Conservation (phyloP, 2,113 vertebrate genomes). For the Actenoides hombroni region DNA sequence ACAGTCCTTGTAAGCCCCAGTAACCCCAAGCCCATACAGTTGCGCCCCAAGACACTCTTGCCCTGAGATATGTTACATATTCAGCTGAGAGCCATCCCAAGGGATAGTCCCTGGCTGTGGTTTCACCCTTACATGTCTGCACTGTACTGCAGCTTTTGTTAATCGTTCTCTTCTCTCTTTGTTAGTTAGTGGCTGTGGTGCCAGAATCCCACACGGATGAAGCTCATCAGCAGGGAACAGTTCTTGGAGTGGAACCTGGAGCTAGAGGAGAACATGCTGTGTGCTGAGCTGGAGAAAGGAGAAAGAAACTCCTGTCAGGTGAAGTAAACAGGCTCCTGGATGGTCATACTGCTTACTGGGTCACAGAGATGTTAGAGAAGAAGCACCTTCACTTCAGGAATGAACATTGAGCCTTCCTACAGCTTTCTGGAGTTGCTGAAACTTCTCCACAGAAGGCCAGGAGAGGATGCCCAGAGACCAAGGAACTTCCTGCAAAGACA, state of each 20-base stretch:
- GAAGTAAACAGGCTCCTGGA: background rate
- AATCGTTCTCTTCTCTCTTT: background rate
- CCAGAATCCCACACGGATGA: background rate
- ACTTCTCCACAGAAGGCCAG: background rate
- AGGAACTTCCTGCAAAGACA: background rate
- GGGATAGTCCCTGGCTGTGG: background rate
- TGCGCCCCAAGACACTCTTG: background rate
- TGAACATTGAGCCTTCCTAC: background rate
- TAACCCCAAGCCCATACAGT: rapidly evolving
- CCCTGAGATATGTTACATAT: background rate
- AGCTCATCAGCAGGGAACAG: constrained; percentile 7
- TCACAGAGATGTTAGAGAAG: background rate
- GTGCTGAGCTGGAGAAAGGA: background rate
- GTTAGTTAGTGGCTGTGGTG: background rate
- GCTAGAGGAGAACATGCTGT: constrained; percentile 40
- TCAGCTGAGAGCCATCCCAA: background rate
- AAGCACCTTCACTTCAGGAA: background rate
- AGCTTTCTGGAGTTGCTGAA: background rate
- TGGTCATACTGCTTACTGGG: rapidly evolving
- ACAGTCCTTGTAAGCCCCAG: rapidly evolving
- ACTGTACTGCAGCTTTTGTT: background rate
- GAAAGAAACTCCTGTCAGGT: constrained; percentile 49
- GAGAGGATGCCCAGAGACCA: background rate
- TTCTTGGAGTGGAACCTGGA: background rate
- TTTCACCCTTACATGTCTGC: background rate